Conservation (phyloP, 2,113 vertebrate species). For the Scolopax mira region DNA sequence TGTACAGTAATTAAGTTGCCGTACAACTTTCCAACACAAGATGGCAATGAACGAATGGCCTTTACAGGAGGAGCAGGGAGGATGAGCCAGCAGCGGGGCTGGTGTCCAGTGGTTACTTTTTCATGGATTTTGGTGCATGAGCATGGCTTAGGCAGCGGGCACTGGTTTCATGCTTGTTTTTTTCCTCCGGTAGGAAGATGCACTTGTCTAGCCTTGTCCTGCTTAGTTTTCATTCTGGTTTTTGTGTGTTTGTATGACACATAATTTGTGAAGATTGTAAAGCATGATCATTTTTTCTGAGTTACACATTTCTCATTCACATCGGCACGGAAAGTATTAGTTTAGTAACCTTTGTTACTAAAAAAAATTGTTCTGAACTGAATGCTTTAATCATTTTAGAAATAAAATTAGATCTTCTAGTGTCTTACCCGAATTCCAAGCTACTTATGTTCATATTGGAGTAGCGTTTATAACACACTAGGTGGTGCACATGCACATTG, state of each 20-base stretch:
- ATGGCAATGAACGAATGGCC: conserved; percentile 69
- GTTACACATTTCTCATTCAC: background rate
- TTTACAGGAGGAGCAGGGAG: background rate
- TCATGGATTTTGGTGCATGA: conserved; percentile 44
- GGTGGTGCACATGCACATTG: background rate
- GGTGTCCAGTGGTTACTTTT: conserved; percentile 51
- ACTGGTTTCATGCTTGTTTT: background rate
- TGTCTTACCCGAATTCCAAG: background rate
- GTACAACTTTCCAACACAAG: conserved; percentile 59
- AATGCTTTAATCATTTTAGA: background rate
- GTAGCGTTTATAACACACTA: background rate
- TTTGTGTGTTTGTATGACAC: background rate
- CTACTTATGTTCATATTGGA: background rate
- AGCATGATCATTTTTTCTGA: background rate
- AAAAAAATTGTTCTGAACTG: background rate
- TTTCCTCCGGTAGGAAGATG: background rate
- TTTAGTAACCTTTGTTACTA: background rate
- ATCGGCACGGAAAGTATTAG: background rate
- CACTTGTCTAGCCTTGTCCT: background rate
- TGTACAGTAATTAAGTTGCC: background rate
- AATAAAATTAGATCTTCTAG: background rate
- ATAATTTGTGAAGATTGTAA: background rate
- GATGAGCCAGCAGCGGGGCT: conserved; percentile 5
- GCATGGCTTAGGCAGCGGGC: conserved; percentile 49
- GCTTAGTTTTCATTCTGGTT: background rate